Evolutionary conservation across 2,888 invertebrate species (phyloP), one percentile per base, ranked within the genome.

Genomic region (Julus scanicus): DNA sequence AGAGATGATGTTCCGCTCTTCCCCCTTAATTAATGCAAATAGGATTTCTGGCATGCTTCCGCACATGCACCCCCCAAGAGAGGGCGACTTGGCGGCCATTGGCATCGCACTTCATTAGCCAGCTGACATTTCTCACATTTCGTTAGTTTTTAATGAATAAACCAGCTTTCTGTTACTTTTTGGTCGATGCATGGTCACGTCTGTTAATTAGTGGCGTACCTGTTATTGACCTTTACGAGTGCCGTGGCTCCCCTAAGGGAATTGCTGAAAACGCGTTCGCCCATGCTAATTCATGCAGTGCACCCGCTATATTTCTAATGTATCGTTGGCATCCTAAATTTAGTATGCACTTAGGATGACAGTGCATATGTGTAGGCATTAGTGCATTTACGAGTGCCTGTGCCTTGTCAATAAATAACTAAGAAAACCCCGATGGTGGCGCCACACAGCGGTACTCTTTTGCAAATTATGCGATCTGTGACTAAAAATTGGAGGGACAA

Each of bases 71-170:
- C n/a, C 29, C 63, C 71, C 71, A 29, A 9, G 29, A 71, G 20
- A 71, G 71, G 71, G 71, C 11, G 29, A 4, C 9, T 2, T 71
- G 71, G 71, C 20, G 71, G 71, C 71, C 71, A 29, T 71, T 71
- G 71, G 29, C 71, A 71, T 71, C 29, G 29, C 71, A 20, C 6
- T 8, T n/a, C 20, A 29, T 71, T 71, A 29, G 71, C 29, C 71
- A 71, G 13, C 2, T 15, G 4, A 57, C 15, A n/a, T 57, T 71
- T 71, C 71, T 71, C n/a, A 9, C 71, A 11, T 71, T 29, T 71
- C 71, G 71, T 11, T 71, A 29, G 71, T 71, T 71, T 71, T 71
- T 71, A 71, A 71, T 71, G 29, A 29, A 29, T 71, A n/a, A 57
- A 15, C 11, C n/a, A 5, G 57, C 15, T n/a, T 57, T 71, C n/a